Conservation (phyloP, 2,113 vertebrate species). For the Noctilio leporinus region DNA sequence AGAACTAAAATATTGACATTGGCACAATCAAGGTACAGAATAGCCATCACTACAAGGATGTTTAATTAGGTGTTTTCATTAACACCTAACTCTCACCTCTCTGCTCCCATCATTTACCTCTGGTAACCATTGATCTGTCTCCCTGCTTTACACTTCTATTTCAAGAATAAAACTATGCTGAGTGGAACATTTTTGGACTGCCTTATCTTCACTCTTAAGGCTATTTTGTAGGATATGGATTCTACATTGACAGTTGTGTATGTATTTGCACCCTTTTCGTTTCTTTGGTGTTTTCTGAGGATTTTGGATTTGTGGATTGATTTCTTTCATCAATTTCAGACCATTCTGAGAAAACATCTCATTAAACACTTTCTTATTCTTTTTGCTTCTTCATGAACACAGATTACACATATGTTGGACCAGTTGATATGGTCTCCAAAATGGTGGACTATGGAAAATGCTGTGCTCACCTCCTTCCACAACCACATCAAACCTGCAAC, state of each 20-base stretch:
- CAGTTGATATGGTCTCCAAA: neutral
- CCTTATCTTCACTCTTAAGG: neutral
- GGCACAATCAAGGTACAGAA: neutral
- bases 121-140: neutral
- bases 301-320: neutral
- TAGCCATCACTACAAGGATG: too few relatives aligned
- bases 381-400: neutral
- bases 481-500: neutral
- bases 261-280: neutral
- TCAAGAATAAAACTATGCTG: neutral
- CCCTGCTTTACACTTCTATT: neutral
- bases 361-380: neutral
- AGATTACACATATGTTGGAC: neutral
- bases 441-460: neutral
- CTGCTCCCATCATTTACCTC: neutral
- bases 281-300: neutral
- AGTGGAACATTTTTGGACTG: neutral
- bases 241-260: neutral
- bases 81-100: neutral
- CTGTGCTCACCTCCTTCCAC: neutral
- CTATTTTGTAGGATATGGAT: neutral
- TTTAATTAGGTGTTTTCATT: fast-evolving
- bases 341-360: neutral
- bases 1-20: neutral
- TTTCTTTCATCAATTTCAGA: neutral